phyloP scores from a whole-genome alignment of 2,888 invertebrate genomes.

The Himalopsyche japonica region DNA sequence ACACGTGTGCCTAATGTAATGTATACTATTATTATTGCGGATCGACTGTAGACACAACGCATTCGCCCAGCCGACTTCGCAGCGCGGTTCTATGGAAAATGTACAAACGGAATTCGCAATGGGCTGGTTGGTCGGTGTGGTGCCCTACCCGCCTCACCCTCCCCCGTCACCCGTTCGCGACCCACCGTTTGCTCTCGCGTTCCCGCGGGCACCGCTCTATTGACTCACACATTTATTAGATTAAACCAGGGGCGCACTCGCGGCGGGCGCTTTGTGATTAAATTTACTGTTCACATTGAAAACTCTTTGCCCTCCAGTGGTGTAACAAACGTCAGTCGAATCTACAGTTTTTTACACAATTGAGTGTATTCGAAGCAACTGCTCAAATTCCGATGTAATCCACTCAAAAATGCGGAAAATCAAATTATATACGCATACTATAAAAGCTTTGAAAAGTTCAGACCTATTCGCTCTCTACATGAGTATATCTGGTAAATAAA shows the following conservation, averaged over 20 bases:
- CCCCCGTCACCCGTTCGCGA: neutral
- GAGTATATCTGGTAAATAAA: too few relatives aligned
- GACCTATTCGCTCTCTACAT: too few relatives aligned
- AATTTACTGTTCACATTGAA: too few relatives aligned
- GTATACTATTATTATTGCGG: neutral
- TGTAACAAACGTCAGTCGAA: too few relatives aligned
- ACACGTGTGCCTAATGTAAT: neutral
- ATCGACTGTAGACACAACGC: neutral
- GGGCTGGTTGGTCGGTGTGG: neutral
- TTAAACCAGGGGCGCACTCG: slow-evolving; percentile 32
- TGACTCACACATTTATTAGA: slow-evolving; percentile 40
- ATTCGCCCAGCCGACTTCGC: neutral
- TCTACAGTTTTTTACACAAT: too few relatives aligned
- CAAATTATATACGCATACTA: too few relatives aligned
- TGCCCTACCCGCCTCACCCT: neutral
- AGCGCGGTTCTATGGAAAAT: neutral
- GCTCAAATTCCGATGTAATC: too few relatives aligned
- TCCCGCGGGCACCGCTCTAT: slow-evolving; percentile 29
- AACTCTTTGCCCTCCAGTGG: too few relatives aligned
- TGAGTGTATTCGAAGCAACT: too few relatives aligned
- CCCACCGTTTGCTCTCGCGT: neutral
- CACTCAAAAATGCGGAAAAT: too few relatives aligned
- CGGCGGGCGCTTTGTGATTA: neutral
- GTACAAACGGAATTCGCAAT: slow-evolving; percentile 29
- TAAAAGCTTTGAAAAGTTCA: too few relatives aligned